Base-by-base conservation (phyloP, 1,140 invertebrate genomes). In the Zelostemma sp. region DNA sequence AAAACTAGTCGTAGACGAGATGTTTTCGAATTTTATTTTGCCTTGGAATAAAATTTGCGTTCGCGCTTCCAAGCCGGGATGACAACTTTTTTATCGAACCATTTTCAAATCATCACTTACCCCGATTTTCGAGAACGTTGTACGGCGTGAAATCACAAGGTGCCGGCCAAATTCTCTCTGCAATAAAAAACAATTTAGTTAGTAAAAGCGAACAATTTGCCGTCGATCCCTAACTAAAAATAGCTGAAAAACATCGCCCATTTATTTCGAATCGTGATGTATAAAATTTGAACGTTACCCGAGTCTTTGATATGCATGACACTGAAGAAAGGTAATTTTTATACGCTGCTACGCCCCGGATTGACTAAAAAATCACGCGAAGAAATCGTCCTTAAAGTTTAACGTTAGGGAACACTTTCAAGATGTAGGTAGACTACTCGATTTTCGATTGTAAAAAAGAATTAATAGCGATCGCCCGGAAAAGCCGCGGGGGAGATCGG, bases 361-460 rank as follows among this genome's bases (percentile, higher is more conserved):
- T 56, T 51, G 50, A 62, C 21, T 59, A 53, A 17, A 58, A 16
- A 53, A 25, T 49, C 48, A 58, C 38, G 17, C 56, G 40, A 40
- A 61, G 56, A 57, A 68, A 21, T 67, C 49, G 33, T 57, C 31
- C 61, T 65, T 57, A 43, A 55, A 49, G 53, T 50, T 48, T 62
- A 64, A 63, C 63, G 60, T 63, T 64, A 64, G 33, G 31, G 28
- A 57, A 48, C 41, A 43, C 51, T 61, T 60, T 60, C 25, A 47
- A 56, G 40, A 14, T 56, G 59, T 58, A 60, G 48, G 31, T 56
- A 61, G 48, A 40, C 21, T 8, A 57, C 59, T 59, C 49, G 53
- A 62, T 38, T 50, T 58, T 55, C 46, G 28, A 63, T 63, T 63
- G 51, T 56, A 51, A 49, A 54, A 68, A n/a, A 49, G 50, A 63